A percentile compares a stretch with the other conserved stretches of the same genome.
phyloP scores from a whole-genome alignment of 2,888 invertebrate species.

The Nysson spinosus region DNA sequence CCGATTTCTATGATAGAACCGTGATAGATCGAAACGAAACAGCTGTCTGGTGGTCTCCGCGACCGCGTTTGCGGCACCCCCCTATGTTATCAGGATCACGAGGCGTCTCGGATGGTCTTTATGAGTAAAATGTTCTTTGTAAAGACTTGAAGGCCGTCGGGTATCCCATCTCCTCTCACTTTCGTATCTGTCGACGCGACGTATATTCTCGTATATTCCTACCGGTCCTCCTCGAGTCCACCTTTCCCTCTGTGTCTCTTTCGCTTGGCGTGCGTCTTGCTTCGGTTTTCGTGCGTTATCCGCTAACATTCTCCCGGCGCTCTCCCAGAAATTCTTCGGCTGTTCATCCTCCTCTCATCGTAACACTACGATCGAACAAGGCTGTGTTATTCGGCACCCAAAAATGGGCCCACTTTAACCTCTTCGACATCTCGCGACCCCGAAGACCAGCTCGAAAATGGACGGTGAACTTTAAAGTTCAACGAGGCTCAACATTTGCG shows the following conservation, averaged over 20 bases:
- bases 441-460: no score
- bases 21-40: no score
- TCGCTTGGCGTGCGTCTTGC: neutral
- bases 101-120: constrained; percentile 54
- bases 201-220: no score
- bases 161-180: constrained; percentile 69
- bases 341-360: neutral
- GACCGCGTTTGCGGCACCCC: constrained; percentile 12
- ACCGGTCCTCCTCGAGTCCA: constrained; percentile 24
- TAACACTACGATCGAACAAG: constrained; percentile 8
- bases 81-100: constrained; percentile 43
- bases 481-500: constrained; percentile 18
- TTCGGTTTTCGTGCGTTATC: constrained; percentile 8
- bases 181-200: constrained; percentile 57
- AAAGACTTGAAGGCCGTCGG: constrained; percentile 67
- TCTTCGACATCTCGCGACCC: no score
- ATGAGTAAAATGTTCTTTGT: constrained; percentile 68
- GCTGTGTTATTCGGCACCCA: constrained; percentile 3
- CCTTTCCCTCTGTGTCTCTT: constrained; percentile 34
- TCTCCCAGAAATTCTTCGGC: constrained; percentile 6
- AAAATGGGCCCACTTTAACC: neutral
- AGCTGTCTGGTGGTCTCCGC: neutral
- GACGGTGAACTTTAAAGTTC: constrained; percentile 47
- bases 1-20: no score
- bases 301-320: constrained; percentile 10